Conservation (phyloP, 2,888 invertebrate species). For the Drosophila crucigera region DNA sequence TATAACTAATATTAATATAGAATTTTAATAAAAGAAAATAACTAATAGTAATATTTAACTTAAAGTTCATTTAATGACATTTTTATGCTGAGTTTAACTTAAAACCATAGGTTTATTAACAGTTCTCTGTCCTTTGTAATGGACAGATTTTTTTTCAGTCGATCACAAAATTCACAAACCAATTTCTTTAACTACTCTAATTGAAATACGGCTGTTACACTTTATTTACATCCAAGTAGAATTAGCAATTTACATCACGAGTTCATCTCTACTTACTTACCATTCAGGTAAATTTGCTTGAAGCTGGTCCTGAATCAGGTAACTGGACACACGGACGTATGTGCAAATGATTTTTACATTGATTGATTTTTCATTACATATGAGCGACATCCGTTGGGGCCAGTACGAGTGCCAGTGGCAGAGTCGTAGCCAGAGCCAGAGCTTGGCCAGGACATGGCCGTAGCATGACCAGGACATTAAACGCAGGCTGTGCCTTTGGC, state of each 20-base stretch:
- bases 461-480: constrained; percentile 49
- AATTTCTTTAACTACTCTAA: background rate
- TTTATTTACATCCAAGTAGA: background rate
- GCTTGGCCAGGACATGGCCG: constrained; percentile 14
- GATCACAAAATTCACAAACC: background rate
- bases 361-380: constrained; percentile 81
- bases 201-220: background rate
- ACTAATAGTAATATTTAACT: background rate
- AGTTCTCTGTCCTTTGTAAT: background rate
- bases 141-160: background rate
- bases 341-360: constrained; percentile 59
- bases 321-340: constrained; percentile 25
- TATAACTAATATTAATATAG: background rate
- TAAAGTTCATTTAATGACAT: background rate
- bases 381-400: constrained; percentile 68
- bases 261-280: background rate
- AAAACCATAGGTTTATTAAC: background rate
- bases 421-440: background rate
- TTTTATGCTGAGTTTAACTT: background rate
- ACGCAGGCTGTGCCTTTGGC: constrained; percentile 61
- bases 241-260: constrained; percentile 12
- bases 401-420: background rate
- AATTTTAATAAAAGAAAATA: background rate
- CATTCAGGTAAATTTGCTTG: constrained; percentile 2
- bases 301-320: constrained; percentile 7